Percentiles rank a stretch among this genome's conserved stretches.
Evolutionary conservation across 1,140 invertebrate genomes (phyloP).

Genomic region (Contarinia nasturtii): DNA sequence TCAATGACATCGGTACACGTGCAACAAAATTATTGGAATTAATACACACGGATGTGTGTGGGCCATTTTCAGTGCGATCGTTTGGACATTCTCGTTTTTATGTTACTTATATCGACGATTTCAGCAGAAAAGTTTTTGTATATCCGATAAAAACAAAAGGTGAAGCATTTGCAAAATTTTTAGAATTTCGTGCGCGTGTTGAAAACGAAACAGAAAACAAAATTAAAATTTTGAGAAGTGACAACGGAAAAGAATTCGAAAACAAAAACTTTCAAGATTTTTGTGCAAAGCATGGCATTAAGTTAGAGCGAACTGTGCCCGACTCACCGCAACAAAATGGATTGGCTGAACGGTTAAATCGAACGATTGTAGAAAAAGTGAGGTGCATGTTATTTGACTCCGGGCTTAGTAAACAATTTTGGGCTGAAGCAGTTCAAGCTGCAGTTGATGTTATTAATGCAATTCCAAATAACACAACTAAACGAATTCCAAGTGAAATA

Average conservation of each 20-base stretch:
- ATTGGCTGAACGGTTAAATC: constrained; percentile 5
- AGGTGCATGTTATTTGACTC: constrained; percentile 8
- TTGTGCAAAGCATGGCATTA: constrained; percentile 3
- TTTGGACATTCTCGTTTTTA: constrained; percentile 17
- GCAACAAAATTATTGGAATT: constrained; percentile 15
- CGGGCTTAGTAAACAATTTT: constrained; percentile 6
- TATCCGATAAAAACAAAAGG: constrained; percentile 23
- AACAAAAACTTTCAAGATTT: constrained; percentile 2
- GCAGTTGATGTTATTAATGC: constrained; percentile 4
- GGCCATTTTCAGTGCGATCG: constrained; percentile 23
- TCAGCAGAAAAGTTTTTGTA: constrained; percentile 15
- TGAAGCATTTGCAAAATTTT: constrained; percentile 16
- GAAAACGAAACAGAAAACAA: constrained; percentile 16
- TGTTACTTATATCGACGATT: constrained; percentile 24
- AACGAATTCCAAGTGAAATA: background rate
- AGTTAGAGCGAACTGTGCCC: constrained; percentile 5
- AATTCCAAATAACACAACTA: constrained; percentile 8
- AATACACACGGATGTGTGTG: constrained; percentile 25
- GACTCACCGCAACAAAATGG: constrained; percentile 7
- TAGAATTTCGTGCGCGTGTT: constrained; percentile 15
- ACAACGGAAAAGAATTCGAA: constrained; percentile 16
- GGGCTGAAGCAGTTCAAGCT: constrained; percentile 7
- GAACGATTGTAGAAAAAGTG: constrained; percentile 4
- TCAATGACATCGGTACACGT: constrained; percentile 9
- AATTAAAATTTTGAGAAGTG: constrained; percentile 20